Percentiles rank a stretch among this genome's conserved stretches.
phyloP scores from a whole-genome alignment of 1,140 invertebrate genomes.

The Plectrocnemia conspersa region DNA sequence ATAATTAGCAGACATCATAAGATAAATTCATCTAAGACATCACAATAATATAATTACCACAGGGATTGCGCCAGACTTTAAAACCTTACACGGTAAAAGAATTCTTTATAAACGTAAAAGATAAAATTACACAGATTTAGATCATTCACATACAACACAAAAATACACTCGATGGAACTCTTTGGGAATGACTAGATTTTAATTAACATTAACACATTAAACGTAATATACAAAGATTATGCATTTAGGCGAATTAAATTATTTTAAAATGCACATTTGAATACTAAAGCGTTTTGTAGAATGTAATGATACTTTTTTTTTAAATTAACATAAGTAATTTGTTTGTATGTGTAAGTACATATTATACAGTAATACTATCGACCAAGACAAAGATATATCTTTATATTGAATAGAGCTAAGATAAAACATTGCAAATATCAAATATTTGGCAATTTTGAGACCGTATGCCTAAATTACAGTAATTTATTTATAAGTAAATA shows the following conservation, averaged over 20 bases:
- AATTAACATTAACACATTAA: too few species aligned
- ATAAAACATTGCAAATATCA: slow-evolving; percentile 8
- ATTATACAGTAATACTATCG: background rate
- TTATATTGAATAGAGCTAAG: background rate
- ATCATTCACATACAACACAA: background rate
- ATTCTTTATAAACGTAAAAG: background rate
- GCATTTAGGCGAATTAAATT: slow-evolving; percentile 3
- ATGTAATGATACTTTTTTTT: too few species aligned
- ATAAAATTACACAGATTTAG: background rate
- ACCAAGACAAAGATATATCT: background rate
- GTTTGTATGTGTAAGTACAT: slow-evolving; percentile 1
- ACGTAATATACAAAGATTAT: slow-evolving; percentile 6
- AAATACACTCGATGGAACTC: slow-evolving; percentile 4
- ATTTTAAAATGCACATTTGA: slow-evolving; percentile 4
- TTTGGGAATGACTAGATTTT: slow-evolving; percentile 34
- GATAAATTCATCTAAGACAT: slow-evolving; percentile 31
- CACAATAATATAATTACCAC: slow-evolving; percentile 32
- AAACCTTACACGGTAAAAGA: background rate
- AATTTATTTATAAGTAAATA: too few species aligned
- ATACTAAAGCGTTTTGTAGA: background rate
- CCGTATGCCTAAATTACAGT: too few species aligned
- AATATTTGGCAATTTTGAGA: too few species aligned
- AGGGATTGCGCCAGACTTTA: slow-evolving; percentile 29
- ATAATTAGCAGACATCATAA: slow-evolving; percentile 29
- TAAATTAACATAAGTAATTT: too few species aligned